Evolutionary conservation across 2,888 invertebrate species (phyloP).

Genomic region (Vesta saturnalis): DNA sequence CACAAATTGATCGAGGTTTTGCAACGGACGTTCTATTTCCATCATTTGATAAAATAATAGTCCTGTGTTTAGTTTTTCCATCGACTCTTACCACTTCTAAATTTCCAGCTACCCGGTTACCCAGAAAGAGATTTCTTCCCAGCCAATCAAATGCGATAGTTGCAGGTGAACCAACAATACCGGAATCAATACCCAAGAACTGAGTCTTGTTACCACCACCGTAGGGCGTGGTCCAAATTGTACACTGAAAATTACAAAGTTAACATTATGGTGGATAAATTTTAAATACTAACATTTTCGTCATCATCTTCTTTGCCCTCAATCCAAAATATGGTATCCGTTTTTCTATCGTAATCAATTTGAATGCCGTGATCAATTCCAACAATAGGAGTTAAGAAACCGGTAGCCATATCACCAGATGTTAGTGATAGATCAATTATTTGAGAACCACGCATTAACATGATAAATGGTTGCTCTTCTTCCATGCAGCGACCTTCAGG

Average conservation of each 20-base stretch:
- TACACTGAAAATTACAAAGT: slow-evolving; percentile 68
- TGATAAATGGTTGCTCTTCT: slow-evolving; percentile 88
- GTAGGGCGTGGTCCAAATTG: slow-evolving; percentile 84
- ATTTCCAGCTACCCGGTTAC: slow-evolving; percentile 88
- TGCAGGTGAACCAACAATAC: slow-evolving; percentile 91
- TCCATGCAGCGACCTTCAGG: slow-evolving; percentile 79
- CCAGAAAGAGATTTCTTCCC: slow-evolving; percentile 93
- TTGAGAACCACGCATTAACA: slow-evolving; percentile 90
- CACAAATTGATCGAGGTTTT: slow-evolving; percentile 84
- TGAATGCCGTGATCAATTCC: slow-evolving; percentile 89
- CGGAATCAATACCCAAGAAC: slow-evolving; percentile 82
- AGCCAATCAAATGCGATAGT: slow-evolving; percentile 97
- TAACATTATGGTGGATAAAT: slow-evolving; percentile 11
- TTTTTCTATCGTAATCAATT: slow-evolving; percentile 90
- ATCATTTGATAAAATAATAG: slow-evolving; percentile 89
- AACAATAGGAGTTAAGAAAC: slow-evolving; percentile 86
- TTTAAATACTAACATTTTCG: slow-evolving; percentile 65
- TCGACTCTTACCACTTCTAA: slow-evolving; percentile 90
- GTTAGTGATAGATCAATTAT: slow-evolving; percentile 85
- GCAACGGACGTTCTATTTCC: slow-evolving; percentile 88
- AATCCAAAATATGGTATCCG: slow-evolving; percentile 87
- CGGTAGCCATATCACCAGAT: slow-evolving; percentile 78
- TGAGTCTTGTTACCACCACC: slow-evolving; percentile 86
- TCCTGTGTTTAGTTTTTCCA: slow-evolving; percentile 83
- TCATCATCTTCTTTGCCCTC: slow-evolving; percentile 81